Evolutionary conservation across 2,113 vertebrate species (phyloP).

Genomic region (Amazona guildingii): DNA sequence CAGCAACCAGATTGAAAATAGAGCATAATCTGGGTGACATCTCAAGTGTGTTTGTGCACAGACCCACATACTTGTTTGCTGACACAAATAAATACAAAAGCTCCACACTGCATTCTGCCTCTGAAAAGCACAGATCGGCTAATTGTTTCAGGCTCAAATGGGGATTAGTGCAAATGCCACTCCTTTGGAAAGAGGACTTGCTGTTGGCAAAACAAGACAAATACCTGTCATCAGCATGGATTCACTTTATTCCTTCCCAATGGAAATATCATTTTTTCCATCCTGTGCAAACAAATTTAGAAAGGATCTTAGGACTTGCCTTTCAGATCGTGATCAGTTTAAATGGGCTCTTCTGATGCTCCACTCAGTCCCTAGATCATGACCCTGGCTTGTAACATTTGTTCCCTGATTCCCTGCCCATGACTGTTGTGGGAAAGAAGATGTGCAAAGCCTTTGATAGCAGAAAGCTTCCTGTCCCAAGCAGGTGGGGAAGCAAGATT

Average conservation of each 20-base stretch:
- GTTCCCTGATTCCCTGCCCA: background rate
- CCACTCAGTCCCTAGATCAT: background rate
- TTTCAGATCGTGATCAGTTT: background rate
- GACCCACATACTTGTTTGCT: constrained; percentile 34
- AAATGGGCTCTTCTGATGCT: background rate
- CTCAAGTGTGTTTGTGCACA: constrained; percentile 2
- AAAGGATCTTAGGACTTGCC: background rate
- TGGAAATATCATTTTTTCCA: constrained; percentile 52
- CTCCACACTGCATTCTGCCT: background rate
- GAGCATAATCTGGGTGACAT: constrained; percentile 11
- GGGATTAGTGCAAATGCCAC: constrained; percentile 46
- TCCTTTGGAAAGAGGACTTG: constrained; percentile 34
- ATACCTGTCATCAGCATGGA: constrained; percentile 41
- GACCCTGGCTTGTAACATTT: constrained; percentile 6
- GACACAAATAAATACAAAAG: constrained; percentile 44
- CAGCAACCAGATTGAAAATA: constrained; percentile 14
- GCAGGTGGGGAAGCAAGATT: background rate
- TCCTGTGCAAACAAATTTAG: constrained; percentile 25
- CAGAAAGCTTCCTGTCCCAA: constrained; percentile 4
- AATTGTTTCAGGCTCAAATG: constrained; percentile 45
- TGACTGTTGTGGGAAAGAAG: background rate
- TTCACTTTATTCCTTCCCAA: constrained; percentile 45
- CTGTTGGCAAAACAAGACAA: constrained; percentile 65
- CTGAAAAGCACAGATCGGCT: constrained; percentile 26
- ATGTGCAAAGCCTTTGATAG: constrained; percentile 27